A percentile compares a stretch with the other conserved stretches of the same genome.
phyloP scores from a whole-genome alignment of 2,797 vertebrate species.

The Nasua narica region DNA sequence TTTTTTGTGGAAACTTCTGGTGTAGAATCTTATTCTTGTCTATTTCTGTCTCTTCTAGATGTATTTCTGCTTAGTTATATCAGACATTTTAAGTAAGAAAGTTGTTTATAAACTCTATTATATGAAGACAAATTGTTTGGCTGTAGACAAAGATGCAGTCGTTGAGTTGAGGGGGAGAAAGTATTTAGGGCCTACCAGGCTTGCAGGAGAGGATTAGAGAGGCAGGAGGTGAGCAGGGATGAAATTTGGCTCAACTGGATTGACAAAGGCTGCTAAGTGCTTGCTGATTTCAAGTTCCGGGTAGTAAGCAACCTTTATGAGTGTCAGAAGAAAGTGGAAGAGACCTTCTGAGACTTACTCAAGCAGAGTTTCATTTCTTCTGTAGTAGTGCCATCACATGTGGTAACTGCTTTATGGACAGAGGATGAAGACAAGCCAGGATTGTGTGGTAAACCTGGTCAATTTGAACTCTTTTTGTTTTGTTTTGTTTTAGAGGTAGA shows the following conservation, averaged over 20 bases:
- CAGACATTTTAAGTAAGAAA: not conserved
- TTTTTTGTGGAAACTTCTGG: not conserved
- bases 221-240: not conserved
- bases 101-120: not conserved
- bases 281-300: not conserved
- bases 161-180: not conserved
- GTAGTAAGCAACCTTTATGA: not conserved
- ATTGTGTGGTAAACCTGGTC: not conserved
- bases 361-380: not conserved
- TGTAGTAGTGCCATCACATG: not conserved
- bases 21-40: not conserved
- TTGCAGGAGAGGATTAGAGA: not conserved
- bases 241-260: not conserved
- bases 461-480: not conserved
- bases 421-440: not conserved
- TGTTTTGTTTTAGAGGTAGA: not conserved
- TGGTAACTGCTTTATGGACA: not conserved
- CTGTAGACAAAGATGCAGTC: not conserved
- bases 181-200: not conserved
- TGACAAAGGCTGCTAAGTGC: not conserved
- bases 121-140: not conserved
- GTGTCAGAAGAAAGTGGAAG: not conserved
- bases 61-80: not conserved
- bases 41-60: not conserved
- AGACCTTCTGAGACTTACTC: not conserved